Base-by-base conservation (phyloP, 30 jellyfish, hydroid and myxozoan genomes). In the Chrysaora quinquecirrha region DNA sequence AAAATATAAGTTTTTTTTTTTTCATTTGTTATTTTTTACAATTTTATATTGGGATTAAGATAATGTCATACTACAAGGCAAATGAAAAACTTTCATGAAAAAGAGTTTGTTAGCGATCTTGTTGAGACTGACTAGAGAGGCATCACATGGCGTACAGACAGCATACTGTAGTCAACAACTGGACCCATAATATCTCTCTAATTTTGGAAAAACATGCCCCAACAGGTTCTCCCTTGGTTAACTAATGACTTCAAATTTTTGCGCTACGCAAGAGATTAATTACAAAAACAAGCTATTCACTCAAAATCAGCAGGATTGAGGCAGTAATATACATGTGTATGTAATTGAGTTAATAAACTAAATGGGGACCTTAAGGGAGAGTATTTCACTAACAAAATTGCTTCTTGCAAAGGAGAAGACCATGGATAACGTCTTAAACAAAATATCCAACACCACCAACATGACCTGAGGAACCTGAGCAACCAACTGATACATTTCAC, bases 31-130 rank as follows among this genome's bases (percentile, higher is more conserved):
- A n/a, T n/a, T n/a, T n/a, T n/a, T n/a, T n/a, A n/a, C n/a, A n/a
- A n/a, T n/a, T n/a, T n/a, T n/a, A n/a, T n/a, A n/a, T n/a, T n/a
- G n/a, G n/a, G n/a, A n/a, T n/a, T n/a, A n/a, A n/a, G n/a, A n/a
- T n/a, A n/a, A n/a, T n/a, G n/a, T n/a, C n/a, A n/a, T n/a, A n/a
- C 58, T 43, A 43, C 58, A 43, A 43, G 58, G 58, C 58, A 43
- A 43, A 43, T 43, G 58, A 43, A 43, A 43, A 43, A 43, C 58
- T 43, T 43, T 43, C 12, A 43, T 43, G 12, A 43, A 43, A 43
- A 9, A 43, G 16, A 43, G 16, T 43, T 43, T 43, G 16, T 43
- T 43, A 43, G 16, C 58, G 58, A 43, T 43, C 58, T 43, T 6
- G 9, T 43, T 6, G 58, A 16, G 58, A 43, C 16, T 6, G 58